Conservation (phyloP, 2,113 vertebrate species). For the Potamarius usumacintae region DNA sequence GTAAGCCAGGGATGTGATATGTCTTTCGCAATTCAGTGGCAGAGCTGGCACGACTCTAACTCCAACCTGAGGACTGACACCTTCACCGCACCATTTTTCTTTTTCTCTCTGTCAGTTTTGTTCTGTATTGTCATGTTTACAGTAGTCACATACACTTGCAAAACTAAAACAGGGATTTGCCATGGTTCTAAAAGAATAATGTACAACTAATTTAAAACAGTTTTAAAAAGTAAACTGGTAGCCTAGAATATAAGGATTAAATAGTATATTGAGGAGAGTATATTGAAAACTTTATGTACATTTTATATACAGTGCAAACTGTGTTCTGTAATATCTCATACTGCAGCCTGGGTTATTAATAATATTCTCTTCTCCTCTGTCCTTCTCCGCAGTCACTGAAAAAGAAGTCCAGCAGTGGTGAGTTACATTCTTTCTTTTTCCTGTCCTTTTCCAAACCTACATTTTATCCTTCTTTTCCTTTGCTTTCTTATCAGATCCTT, state of each 20-base stretch:
- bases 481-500: not conserved
- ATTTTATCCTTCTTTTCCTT: not conserved
- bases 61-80: slow-evolving; percentile 25
- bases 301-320: not conserved
- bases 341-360: slow-evolving; percentile 10
- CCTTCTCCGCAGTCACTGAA: slow-evolving; percentile 56
- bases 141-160: not conserved
- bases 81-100: slow-evolving; percentile 2
- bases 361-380: slow-evolving; percentile 8
- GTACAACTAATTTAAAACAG: not conserved
- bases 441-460: slow-evolving; percentile 1
- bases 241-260: not conserved
- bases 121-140: not conserved
- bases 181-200: not conserved
- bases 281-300: not conserved
- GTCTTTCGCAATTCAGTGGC: slow-evolving; percentile 14
- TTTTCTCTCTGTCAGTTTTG: not conserved
- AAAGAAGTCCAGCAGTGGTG: slow-evolving; percentile 60
- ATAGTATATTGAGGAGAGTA: not conserved
- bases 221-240: not conserved
- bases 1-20: not conserved
- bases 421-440: slow-evolving; percentile 29
- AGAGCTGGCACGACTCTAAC: slow-evolving; percentile 35
- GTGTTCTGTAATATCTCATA: slow-evolving; percentile 4
- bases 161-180: not conserved